These are phyloP conservation scores for Rattus rattus DNA, from an alignment of 2,113 vertebrate genomes.

Conservation along the genomic window DNA sequence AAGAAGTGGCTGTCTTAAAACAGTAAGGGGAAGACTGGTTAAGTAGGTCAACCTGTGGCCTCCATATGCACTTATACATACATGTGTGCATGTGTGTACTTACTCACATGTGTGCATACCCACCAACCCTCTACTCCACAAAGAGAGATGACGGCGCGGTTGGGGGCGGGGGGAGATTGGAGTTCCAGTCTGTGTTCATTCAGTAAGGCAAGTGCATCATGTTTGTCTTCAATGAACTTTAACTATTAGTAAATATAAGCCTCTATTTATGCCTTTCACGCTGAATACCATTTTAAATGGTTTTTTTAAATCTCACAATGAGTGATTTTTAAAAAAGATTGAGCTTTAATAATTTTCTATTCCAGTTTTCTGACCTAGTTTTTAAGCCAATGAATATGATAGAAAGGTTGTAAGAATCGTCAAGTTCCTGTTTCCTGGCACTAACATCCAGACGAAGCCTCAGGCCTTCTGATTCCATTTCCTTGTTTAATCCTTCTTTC, in stretches of 20 bases:
- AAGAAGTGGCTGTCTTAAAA: background rate
- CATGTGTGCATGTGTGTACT: background rate
- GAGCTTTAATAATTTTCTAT: slow-evolving; percentile 40
- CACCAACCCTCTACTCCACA: background rate
- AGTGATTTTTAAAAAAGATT: background rate
- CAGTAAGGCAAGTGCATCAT: background rate
- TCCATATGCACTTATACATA: background rate
- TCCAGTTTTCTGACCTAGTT: background rate
- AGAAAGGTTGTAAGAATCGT: slow-evolving; percentile 1
- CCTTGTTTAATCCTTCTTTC: background rate
- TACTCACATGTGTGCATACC: too few relatives aligned
- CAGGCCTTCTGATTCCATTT: background rate
- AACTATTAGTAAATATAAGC: background rate
- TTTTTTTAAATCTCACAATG: slow-evolving; percentile 21
- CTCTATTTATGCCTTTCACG: background rate
- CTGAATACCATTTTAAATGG: slow-evolving; percentile 23
- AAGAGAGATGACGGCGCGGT: too few relatives aligned
- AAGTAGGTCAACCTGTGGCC: background rate
- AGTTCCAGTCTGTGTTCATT: background rate
- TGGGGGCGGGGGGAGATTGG: background rate
- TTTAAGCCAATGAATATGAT: background rate
- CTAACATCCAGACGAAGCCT: background rate
- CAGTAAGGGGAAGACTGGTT: background rate
- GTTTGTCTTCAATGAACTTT: slow-evolving; percentile 28
- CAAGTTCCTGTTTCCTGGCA: background rate